Conservation (phyloP, 1,140 invertebrate genomes). For the Venturia canescens region DNA sequence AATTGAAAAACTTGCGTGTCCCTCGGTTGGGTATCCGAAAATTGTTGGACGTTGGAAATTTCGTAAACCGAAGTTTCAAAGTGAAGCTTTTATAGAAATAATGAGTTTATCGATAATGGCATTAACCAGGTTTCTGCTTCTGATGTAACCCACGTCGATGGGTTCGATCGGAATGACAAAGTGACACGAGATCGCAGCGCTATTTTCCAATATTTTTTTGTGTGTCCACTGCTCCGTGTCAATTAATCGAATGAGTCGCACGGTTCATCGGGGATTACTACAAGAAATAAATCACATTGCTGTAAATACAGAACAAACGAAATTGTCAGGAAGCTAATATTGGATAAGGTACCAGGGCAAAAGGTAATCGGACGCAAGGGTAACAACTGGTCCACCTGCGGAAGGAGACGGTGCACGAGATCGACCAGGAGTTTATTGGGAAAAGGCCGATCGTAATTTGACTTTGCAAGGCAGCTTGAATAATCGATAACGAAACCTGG, state of each 20-base stretch:
- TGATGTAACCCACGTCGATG: too few species aligned
- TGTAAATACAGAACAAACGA: not conserved
- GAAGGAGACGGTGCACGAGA: constrained; percentile 17
- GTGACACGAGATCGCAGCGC: too few species aligned
- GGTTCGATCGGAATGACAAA: too few species aligned
- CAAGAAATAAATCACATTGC: constrained; percentile 49
- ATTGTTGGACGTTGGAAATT: not conserved
- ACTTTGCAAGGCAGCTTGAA: constrained; percentile 65
- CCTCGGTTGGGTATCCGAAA: not conserved
- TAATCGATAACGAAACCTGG: constrained; percentile 68
- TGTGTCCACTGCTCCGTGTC: too few species aligned
- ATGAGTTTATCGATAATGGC: too few species aligned
- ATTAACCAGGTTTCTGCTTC: too few species aligned
- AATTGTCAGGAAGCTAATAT: not conserved
- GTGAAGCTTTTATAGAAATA: too few species aligned
- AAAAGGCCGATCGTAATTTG: constrained; percentile 68
- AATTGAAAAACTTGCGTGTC: not conserved
- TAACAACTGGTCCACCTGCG: not conserved
- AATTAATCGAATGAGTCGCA: not conserved
- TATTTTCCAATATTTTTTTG: too few species aligned
- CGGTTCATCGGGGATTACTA: not conserved
- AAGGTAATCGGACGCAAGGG: not conserved
- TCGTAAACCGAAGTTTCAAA: too few species aligned
- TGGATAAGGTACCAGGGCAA: not conserved
- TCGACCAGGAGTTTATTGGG: constrained; percentile 54